Evolutionary conservation across 1,140 invertebrate species (phyloP), one percentile per base, ranked within the genome.

Genomic region (Drosophila azteca): DNA sequence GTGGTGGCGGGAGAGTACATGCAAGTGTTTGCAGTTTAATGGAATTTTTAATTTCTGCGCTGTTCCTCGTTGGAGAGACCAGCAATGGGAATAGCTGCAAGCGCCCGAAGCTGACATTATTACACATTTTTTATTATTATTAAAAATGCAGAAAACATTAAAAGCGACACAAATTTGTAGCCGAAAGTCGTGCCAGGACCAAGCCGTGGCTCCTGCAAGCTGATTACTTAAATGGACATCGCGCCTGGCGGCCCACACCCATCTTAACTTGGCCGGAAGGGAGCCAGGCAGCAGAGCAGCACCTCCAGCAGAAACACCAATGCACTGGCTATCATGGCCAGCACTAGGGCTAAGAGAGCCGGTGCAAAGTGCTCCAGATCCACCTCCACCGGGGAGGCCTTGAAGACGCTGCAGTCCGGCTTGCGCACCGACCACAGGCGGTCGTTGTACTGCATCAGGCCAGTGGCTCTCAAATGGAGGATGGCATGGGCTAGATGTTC

Each of bases 11-110:
- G 26, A 26, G 24, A 48, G 57, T 55, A 57, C 59, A 65, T 80
- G 77, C 68, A 72, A 80, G 60, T 81, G 82, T 74, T 87, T 78
- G 77, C 82, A 81, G 69, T 87, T 87, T 78, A 80, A 85, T 85
- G 81, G 81, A 84, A 84, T 84, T 84, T 84, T 85, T 84, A 84
- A 84, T 84, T 85, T 79, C 41, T 49, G 44, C 26, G 46, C 67
- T 62, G 43, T 77, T 39, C 35, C 5, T 3, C 65, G 62, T 50
- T 39, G 29, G 29, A 43, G 41, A 46, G 68, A 45, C 43, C 62
- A 48, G 66, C 43, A n/a, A 29, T 63, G 67, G 67, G 65, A 70
- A 54, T 61, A 55, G 58, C 58, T 41, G 29, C 41, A 35, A 59
- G 43, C 26, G 20, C 6, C 45, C 51, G 22, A 43, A 60, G 54